Evolutionary conservation across 2,797 vertebrate species (phyloP).

Genomic region (Hydrolagus colliei): DNA sequence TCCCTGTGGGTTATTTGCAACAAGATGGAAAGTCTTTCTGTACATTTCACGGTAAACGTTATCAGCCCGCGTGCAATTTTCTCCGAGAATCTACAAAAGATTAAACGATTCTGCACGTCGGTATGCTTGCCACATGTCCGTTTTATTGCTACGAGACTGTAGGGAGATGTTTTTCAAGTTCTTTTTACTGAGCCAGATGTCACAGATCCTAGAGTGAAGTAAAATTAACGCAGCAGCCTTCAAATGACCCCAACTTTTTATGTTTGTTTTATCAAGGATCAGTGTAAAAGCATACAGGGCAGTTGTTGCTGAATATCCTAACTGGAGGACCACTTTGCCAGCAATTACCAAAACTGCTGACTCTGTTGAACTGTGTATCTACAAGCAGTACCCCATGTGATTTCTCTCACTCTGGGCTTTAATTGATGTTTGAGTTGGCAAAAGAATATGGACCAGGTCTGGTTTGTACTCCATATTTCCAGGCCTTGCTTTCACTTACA

Average conservation of each 20-base stretch:
- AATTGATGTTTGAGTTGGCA: constrained; percentile 90
- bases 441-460: constrained; percentile 56
- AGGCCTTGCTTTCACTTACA: constrained; percentile 70
- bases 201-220: constrained; percentile 69
- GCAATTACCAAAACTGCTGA: constrained; percentile 78
- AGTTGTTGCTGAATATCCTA: constrained; percentile 57
- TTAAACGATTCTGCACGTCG: constrained; percentile 60
- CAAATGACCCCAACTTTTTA: constrained; percentile 55
- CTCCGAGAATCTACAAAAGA: constrained; percentile 62
- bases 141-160: constrained; percentile 82
- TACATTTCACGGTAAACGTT: constrained; percentile 57
- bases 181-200: constrained; percentile 79
- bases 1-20: constrained; percentile 55
- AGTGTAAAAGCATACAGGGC: constrained; percentile 54
- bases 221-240: constrained; percentile 73
- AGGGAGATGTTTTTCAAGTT: constrained; percentile 85
- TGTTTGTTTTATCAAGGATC: constrained; percentile 63
- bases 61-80: constrained; percentile 62
- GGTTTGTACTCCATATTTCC: constrained; percentile 73
- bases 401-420: constrained; percentile 67
- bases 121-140: constrained; percentile 90
- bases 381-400: constrained; percentile 70
- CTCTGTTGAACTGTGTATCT: constrained; percentile 63
- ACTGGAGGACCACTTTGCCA: constrained; percentile 54
- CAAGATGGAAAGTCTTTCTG: constrained; percentile 55